A percentile compares a stretch with the other conserved stretches of the same genome.
Conservation (phyloP, 37 sponge, comb jelly and placozoan species). For the Axinella damicornis region DNA sequence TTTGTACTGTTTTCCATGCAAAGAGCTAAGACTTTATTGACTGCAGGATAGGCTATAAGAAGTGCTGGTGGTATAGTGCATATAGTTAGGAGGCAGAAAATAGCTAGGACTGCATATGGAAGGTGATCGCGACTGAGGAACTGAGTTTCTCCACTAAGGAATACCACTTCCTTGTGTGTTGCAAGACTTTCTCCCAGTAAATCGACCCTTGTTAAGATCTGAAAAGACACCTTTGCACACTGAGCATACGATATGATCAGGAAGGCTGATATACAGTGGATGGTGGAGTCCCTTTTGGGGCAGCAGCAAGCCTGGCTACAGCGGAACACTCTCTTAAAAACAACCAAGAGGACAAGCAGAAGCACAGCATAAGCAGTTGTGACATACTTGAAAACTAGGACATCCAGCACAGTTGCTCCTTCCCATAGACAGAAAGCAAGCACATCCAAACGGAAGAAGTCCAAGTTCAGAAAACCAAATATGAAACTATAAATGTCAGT, state of each 20-base stretch:
- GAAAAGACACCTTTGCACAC: slow-evolving; percentile 42
- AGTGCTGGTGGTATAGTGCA: slow-evolving; percentile 1
- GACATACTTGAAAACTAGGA: slow-evolving; percentile 46
- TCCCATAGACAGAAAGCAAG: slow-evolving; percentile 50
- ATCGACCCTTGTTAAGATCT: background rate
- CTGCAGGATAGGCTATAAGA: background rate
- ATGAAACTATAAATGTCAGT: slow-evolving; percentile 19
- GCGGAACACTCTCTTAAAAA: background rate
- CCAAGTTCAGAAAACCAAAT: slow-evolving; percentile 42
- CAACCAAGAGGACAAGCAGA: slow-evolving; percentile 6
- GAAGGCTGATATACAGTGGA: slow-evolving; percentile 39
- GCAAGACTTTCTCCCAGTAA: background rate
- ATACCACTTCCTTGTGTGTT: slow-evolving; percentile 7
- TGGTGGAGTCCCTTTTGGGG: background rate
- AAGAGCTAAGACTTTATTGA: background rate
- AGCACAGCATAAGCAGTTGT: slow-evolving; percentile 33
- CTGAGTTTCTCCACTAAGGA: slow-evolving; percentile 14
- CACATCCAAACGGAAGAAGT: slow-evolving; percentile 31
- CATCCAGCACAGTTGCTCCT: slow-evolving; percentile 26
- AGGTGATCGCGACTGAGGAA: slow-evolving; percentile 30
- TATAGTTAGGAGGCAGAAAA: slow-evolving; percentile 11
- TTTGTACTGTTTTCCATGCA: background rate
- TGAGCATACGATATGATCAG: slow-evolving; percentile 44
- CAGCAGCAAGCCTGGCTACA: background rate
- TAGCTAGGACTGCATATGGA: slow-evolving; percentile 32